Base-by-base conservation (phyloP, 2,888 invertebrate species). In the Monochamus alternatus region DNA sequence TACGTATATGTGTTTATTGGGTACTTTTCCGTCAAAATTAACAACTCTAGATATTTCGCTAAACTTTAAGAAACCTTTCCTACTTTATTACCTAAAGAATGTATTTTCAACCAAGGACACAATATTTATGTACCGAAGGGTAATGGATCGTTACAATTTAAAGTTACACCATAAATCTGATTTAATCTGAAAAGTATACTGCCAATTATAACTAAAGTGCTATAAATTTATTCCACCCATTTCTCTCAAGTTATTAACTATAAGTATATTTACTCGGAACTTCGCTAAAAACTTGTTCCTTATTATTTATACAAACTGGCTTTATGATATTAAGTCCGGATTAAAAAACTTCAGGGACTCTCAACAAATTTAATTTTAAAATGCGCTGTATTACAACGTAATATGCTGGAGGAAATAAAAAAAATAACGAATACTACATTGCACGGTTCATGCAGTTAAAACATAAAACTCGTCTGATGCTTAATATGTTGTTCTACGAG, bases 101-200 rank as follows among this genome's bases (percentile, higher is more conserved):
- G n/a, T 55, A 55, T 55, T 55, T 55, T 3, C 55, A 14, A 5
- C 5, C 14, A 55, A 55, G 5, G 55, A 7, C 3, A 22, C 55
- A 55, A 55, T 55, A 55, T 55, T 55, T 55, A 55, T 55, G 55
- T n/a, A n/a, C 55, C 55, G 55, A 55, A 14, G 14, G 14, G 3
- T 55, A 55, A 55, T 55, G 55, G 55, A 55, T 55, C 14, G 55
- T 55, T 14, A 55, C 55, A 12, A 55, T 55, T 55, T 55, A 55
- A 55, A 55, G 55, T 55, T 55, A 55, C n/a, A n/a, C 55, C n/a
- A 55, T 55, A 55, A 55, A 55, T 55, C 22, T 55, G 14, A 4
- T 55, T n/a, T 55, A 55, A 55, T 55, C 14, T 55, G 14, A 14
- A 55, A 3, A 55, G 55, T 55, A 14, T 55, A 55, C 55, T n/a